Evolutionary conservation across 2,888 invertebrate species (phyloP).

Genomic region (Drosophila nr. perissopoda): DNA sequence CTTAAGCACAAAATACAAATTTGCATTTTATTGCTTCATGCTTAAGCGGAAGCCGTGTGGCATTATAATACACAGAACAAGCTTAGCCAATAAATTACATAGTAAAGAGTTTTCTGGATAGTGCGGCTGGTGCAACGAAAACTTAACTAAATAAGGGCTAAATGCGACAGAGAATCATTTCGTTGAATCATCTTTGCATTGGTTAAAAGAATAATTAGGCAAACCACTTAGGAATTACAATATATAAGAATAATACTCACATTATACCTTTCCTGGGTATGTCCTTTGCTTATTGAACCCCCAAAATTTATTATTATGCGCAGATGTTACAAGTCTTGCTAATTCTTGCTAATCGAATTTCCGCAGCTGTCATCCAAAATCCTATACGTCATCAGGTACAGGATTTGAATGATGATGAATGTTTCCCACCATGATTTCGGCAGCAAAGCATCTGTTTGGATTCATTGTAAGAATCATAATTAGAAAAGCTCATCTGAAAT

Average conservation of each 20-base stretch:
- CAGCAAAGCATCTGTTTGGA: neutral
- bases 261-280: neutral
- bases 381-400: neutral
- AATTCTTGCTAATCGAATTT: neutral
- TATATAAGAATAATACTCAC: neutral
- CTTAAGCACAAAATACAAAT: constrained; percentile 58
- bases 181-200: neutral
- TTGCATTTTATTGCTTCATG: constrained; percentile 67
- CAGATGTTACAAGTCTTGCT: neutral
- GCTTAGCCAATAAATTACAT: neutral
- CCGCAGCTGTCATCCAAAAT: neutral
- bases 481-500: neutral
- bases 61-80: constrained; percentile 12
- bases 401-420: neutral
- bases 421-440: neutral
- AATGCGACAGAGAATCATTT: neutral
- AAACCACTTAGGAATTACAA: neutral
- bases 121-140: neutral
- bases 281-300: neutral
- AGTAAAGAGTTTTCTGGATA: neutral
- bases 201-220: neutral
- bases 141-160: neutral
- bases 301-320: neutral
- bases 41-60: constrained; percentile 16
- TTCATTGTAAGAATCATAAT: neutral